Conservation (phyloP, 2,888 invertebrate genomes). For the Drosophila rubida region DNA sequence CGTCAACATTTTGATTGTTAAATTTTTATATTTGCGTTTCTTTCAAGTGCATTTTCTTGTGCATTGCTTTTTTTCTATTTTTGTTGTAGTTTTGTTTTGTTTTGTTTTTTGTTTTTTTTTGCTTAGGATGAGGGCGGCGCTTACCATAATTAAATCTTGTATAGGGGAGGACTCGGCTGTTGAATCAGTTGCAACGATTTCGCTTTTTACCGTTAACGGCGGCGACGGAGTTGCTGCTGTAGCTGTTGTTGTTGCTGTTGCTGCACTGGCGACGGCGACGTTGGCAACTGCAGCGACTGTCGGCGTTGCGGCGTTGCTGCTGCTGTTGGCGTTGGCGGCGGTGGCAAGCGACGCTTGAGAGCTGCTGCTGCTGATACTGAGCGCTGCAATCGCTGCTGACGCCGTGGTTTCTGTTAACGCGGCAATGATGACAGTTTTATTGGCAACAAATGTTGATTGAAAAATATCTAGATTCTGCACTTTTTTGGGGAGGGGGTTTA, state of each 20-base stretch:
- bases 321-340: constrained; percentile 54
- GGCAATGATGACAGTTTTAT: constrained; percentile 82
- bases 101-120: constrained; percentile 42
- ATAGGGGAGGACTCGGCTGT: constrained; percentile 76
- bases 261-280: constrained; percentile 37
- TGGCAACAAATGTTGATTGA: constrained; percentile 77
- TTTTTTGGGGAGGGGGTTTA: constrained; percentile 27
- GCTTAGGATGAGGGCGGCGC: constrained; percentile 71
- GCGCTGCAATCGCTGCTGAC: constrained; percentile 78
- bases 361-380: constrained; percentile 81
- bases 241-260: constrained; percentile 39
- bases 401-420: constrained; percentile 81
- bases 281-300: constrained; percentile 38
- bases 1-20: constrained; percentile 26
- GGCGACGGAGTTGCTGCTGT: constrained; percentile 47
- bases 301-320: constrained; percentile 39
- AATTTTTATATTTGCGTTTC: constrained; percentile 38
- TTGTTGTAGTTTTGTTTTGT: constrained; percentile 30
- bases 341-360: constrained; percentile 71
- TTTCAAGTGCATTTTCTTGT: constrained; percentile 57
- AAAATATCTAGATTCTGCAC: constrained; percentile 62
- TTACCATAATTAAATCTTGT: constrained; percentile 84
- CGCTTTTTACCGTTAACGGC: constrained; percentile 68
- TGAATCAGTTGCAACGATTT: constrained; percentile 69
- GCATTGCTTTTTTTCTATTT: constrained; percentile 35